Evolutionary conservation across 2,113 vertebrate genomes (phyloP), one percentile per base, ranked within the genome.

Genomic region (Tragelaphus buxtoni): DNA sequence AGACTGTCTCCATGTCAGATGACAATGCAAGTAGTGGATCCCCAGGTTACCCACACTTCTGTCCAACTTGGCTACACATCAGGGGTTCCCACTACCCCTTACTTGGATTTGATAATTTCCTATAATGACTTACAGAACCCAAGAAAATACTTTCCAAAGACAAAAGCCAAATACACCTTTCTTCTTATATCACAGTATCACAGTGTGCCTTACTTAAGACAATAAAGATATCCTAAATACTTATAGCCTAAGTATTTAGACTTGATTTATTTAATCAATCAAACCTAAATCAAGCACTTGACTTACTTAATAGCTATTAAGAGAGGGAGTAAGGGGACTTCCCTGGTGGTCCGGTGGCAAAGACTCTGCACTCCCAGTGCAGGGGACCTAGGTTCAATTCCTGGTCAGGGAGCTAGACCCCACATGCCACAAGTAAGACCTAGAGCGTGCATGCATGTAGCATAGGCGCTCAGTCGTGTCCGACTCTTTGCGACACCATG

Each of bases 361-460:
- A 72, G 65, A 72, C 10, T 12, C n/a, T 24, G 35, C 63, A 35
- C 2, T 12, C 10, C 20, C 65, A 72, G 20, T 39, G 65, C 35
- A 72, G 65, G 65, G 24, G 65, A 12, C 18, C 10, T 72, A 24
- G 65, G 35, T 72, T 39, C 65, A 12, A 12, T 39, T 39, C 20
- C 35, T 39, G 20, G 35, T 72, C 5, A 39, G 35, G 35, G 65
- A 72, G 65, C n/a, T 35, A 22, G 63, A 35, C 35, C 63, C 63
- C 63, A 69, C 63, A 69, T 1, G 8, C 18, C 9, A 0, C n/a
- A 72, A 22, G 17, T 39, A 39, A 72, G 65, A 12, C 35, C 35
- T 72, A 12, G n/a, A 39, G 20, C 35, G 0, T 12, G 20, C 35
- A 0, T 72, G 10, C 1, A 0, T 10, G n/a, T 69, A 12, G 35